phyloP scores from a whole-genome alignment of 2,797 vertebrate genomes.

The Pipistrellus pygmaeus region DNA sequence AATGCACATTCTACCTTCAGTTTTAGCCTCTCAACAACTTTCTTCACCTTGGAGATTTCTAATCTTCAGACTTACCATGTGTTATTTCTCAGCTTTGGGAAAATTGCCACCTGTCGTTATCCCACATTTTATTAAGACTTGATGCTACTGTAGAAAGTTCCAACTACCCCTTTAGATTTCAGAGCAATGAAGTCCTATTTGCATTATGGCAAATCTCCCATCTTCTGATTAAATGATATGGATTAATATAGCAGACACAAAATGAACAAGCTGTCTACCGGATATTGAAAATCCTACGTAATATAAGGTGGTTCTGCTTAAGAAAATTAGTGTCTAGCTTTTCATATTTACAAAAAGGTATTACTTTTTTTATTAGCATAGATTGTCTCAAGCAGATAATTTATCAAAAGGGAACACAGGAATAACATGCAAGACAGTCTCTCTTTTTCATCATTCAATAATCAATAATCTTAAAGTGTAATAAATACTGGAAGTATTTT shows the following conservation, averaged over 20 bases:
- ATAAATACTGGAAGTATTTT: neutral
- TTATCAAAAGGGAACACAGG: neutral
- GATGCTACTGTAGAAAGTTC: neutral
- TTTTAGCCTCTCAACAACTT: neutral
- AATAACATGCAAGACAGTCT: neutral
- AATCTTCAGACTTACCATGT: neutral
- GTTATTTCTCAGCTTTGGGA: neutral
- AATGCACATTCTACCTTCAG: neutral
- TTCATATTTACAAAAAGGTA: slow-evolving; percentile 3
- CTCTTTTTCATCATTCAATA: neutral
- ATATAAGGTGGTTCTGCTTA: slow-evolving; percentile 22
- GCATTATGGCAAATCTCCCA: neutral
- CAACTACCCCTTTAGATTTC: neutral
- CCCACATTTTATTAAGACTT: neutral
- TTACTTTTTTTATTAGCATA: slow-evolving; percentile 34
- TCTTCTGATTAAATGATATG: slow-evolving; percentile 35
- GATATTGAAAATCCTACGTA: neutral
- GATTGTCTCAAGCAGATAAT: neutral
- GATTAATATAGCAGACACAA: neutral
- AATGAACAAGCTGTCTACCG: neutral
- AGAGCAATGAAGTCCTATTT: neutral
- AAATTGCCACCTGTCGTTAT: neutral
- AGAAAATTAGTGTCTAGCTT: slow-evolving; percentile 37
- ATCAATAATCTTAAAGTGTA: slow-evolving; percentile 27
- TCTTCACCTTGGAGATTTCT: neutral